These are phyloP conservation scores for Littorina saxatilis DNA, from an alignment of 1,140 invertebrate species.

Conservation along the genomic window DNA sequence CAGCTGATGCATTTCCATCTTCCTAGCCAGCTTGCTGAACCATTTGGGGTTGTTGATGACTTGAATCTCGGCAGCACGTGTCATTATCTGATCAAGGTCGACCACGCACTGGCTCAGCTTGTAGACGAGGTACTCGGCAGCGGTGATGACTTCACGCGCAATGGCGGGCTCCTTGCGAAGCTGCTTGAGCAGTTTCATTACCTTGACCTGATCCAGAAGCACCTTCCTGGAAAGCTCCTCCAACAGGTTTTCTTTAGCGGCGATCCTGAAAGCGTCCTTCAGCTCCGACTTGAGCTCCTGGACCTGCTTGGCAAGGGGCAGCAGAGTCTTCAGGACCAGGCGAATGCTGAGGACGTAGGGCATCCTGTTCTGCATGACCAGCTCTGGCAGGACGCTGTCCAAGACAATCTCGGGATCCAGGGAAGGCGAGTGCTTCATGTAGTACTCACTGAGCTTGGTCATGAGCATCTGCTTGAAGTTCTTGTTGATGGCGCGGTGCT, in stretches of 20 bases:
- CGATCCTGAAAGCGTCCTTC: neutral
- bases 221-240: neutral
- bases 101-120: neutral
- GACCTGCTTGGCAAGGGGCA: constrained; percentile 6
- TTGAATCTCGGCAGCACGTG: neutral
- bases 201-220: neutral
- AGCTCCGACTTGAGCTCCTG: neutral
- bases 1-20: neutral
- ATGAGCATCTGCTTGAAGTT: neutral
- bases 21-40: neutral
- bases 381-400: constrained; percentile 9
- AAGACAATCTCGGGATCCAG: neutral
- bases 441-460: neutral
- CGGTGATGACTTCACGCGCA: neutral
- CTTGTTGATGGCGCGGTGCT: constrained; percentile 1
- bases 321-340: neutral
- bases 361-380: neutral
- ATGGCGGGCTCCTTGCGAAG: neutral
- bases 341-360: neutral
- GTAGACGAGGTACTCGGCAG: neutral
- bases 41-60: neutral
- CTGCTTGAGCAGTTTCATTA: neutral
- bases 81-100: neutral
- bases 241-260: neutral
- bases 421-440: neutral